phyloP scores from a whole-genome alignment of 1,140 invertebrate genomes.

The Chrysomallon squamiferum region DNA sequence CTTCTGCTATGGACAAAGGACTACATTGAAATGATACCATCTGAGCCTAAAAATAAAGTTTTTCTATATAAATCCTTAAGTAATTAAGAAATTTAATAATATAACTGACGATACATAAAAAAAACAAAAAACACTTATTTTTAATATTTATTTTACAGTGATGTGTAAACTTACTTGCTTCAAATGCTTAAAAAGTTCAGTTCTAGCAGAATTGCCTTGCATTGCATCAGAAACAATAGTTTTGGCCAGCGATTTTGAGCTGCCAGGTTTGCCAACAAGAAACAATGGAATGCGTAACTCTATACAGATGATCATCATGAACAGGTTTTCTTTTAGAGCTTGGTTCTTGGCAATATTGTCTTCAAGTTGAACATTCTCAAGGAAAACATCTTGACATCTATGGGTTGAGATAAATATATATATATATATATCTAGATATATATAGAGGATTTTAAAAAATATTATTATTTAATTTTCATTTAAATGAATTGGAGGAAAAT shows the following conservation, averaged over 20 bases:
- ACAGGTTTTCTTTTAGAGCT: slow-evolving; percentile 53
- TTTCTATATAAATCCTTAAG: background rate
- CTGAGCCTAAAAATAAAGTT: slow-evolving; percentile 31
- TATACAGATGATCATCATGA: slow-evolving; percentile 55
- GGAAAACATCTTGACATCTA: slow-evolving; percentile 46
- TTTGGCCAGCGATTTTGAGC: slow-evolving; percentile 55
- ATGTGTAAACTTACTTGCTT: slow-evolving; percentile 41
- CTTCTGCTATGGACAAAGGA: slow-evolving; percentile 50
- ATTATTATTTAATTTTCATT: background rate
- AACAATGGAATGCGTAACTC: slow-evolving; percentile 52
- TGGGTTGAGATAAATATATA: background rate
- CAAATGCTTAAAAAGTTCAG: slow-evolving; percentile 40
- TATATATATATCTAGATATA: background rate
- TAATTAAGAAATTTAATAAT: background rate
- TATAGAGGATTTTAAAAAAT: background rate
- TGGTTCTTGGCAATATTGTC: slow-evolving; percentile 51
- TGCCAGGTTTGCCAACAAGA: slow-evolving; percentile 55
- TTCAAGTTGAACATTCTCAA: slow-evolving; percentile 40
- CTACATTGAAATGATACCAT: slow-evolving; percentile 58
- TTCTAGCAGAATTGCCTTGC: slow-evolving; percentile 38
- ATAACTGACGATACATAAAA: background rate
- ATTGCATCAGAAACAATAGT: slow-evolving; percentile 50
- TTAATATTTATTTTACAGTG: too few relatives aligned
- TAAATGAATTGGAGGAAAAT: background rate
- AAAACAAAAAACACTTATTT: background rate